Base-by-base conservation (phyloP, 2,797 vertebrate genomes). In the Gymnoscopelus braueri region DNA sequence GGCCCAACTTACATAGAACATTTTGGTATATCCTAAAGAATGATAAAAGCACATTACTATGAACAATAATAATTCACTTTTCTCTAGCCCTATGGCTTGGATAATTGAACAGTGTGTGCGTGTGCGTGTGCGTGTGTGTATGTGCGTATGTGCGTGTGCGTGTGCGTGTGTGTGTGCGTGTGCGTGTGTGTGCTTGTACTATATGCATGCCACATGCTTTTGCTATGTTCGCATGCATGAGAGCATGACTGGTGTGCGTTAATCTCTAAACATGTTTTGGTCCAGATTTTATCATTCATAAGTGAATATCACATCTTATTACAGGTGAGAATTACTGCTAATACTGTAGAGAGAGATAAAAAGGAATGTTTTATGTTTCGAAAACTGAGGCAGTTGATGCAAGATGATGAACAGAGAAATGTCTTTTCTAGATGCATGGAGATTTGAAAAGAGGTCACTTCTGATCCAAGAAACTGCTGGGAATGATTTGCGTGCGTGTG, bases 361-460 rank as follows among this genome's bases (percentile, higher is more conserved):
- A 19, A 13, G 26, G 3, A 55, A 39, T 14, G 0, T 0, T 19
- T 44, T 2, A 3, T 23, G 19, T 24, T 19, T 24, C 10, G 35
- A 8, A 48, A 0, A 9, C 1, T 35, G 12, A 39, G 59, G 19
- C 32, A 9, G 49, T 51, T 64, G 52, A 58, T 24, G n/a, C 2
- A 54, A 63, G 39, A 35, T 64, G 39, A 60, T 60, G 19, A 44
- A 77, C n/a, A 65, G 6, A 63, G n/a, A 23, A 24, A 63, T 60
- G 15, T 61, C 70, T 55, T 74, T 55, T 56, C 61, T 60, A 59
- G 29, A 52, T 69, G 29, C 4, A 4, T 29, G 39, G 8, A 12
- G 61, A 48, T 26, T 62, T 74, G 70, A 87, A 3, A 39, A 58
- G 77, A 60, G 65, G 65, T 85, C 61, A 64, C 67, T 55, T 71